These are phyloP conservation scores for Ondatra zibethicus DNA, from an alignment of 2,113 vertebrate genomes.

Conservation along the genomic window DNA sequence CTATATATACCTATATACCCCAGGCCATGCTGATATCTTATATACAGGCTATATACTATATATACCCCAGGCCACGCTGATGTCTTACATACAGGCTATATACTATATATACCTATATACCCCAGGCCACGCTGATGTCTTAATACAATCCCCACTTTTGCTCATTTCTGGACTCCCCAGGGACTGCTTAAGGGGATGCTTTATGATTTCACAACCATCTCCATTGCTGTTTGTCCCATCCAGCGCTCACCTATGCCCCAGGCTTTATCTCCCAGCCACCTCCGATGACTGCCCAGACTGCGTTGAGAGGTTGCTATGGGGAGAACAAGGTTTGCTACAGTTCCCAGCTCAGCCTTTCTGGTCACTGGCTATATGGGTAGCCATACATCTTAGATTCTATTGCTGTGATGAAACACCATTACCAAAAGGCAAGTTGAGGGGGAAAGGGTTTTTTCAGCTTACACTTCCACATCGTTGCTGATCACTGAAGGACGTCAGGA, in stretches of 20 bases:
- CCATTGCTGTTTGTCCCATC: not conserved
- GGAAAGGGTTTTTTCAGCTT: not conserved
- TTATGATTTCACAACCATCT: not conserved
- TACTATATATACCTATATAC: no score
- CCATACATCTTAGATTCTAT: not conserved
- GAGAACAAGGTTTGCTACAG: not conserved
- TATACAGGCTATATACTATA: no score
- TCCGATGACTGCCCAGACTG: rapidly evolving
- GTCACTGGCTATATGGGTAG: not conserved
- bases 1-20: no score
- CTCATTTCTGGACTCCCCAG: not conserved
- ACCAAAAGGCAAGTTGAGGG: not conserved
- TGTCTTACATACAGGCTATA: no score
- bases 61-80: no score
- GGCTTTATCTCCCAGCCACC: not conserved
- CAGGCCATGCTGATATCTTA: no score
- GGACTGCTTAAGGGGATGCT: not conserved
- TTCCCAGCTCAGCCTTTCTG: not conserved
- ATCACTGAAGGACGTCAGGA: not conserved
- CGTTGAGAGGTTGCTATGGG: not conserved
- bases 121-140: no score
- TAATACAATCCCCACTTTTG: not conserved
- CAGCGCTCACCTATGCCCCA: not conserved
- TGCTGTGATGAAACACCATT: not conserved
- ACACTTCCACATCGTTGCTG: not conserved